Base-by-base conservation (phyloP, 2,113 vertebrate genomes). In the Phylloscopus trochiloides region DNA sequence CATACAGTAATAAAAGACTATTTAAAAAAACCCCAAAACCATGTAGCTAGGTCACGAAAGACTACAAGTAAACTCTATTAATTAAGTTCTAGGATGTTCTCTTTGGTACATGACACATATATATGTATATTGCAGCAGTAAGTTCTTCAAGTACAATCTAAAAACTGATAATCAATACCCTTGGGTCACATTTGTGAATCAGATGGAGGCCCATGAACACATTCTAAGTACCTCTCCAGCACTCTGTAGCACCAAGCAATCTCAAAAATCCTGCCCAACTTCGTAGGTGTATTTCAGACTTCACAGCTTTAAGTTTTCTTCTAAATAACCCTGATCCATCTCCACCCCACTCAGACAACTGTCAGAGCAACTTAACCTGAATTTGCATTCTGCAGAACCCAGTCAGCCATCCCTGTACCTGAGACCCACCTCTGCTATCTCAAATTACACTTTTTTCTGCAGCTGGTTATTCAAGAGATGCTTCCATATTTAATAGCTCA, bases 51-150 rank as follows among this genome's bases (percentile, higher is more conserved):
- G 17, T 66, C n/a, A 87, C 25, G 6, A 66, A 77, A 84, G 7
- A 70, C 48, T 48, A 14, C 5, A 47, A 73, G 16, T 17, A 34
- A 59, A 47, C 17, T 51, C 16, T 4, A 50, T 24, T 59, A 34
- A 82, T 51, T 4, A 51, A n/a, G 18, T 59, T 76, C 36, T 15
- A 72, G 15, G 26, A 54, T 36, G 7, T 24, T 65, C 51, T 73
- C 38, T 38, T 55, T 45, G 21, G 31, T 22, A 77, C 31, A 17
- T 1, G 20, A 74, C 8, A 6, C 0, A 2, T 0, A 0, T 16
- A 6, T 13, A 9, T 20, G 22, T 14, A 17, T 14, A 48, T 0
- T 48, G 10, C 29, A 67, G 22, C 12, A 77, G 28, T 52, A 17
- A 62, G 20, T 52, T 40, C 25, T 66, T 50, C 17, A 76, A 83